phyloP scores from a whole-genome alignment of 2,797 vertebrate species.

The Sebastes aleutianus region DNA sequence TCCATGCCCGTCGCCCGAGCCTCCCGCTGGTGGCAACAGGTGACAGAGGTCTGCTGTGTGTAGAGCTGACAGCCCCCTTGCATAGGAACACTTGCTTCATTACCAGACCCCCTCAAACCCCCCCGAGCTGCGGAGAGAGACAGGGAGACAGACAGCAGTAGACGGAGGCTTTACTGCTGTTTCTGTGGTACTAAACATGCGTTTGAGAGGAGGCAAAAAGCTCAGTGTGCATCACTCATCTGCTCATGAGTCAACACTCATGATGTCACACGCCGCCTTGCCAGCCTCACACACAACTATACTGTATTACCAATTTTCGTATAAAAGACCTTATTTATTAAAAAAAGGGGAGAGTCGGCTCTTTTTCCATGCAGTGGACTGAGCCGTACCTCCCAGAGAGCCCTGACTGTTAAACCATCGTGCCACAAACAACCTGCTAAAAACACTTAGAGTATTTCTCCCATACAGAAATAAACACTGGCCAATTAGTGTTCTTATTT shows the following conservation, averaged over 20 bases:
- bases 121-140: conserved; percentile 2
- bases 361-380: conserved; percentile 77
- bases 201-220: conserved; percentile 65
- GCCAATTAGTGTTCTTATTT: conserved; percentile 81
- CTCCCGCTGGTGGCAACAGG: conserved; percentile 75
- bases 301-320: conserved; percentile 73
- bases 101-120: conserved; percentile 24
- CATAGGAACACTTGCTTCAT: conserved; percentile 77
- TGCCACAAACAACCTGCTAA: conserved; percentile 80
- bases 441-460: conserved; percentile 77
- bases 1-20: conserved; percentile 45
- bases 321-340: conserved; percentile 85
- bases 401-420: conserved; percentile 61
- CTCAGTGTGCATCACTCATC: conserved; percentile 83
- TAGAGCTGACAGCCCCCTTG: conserved; percentile 66
- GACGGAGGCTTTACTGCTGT: conserved; percentile 66
- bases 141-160: conserved; percentile 45
- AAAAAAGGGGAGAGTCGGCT: conserved; percentile 65
- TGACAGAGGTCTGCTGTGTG: conserved; percentile 82
- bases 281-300: conserved; percentile 76
- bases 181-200: conserved; percentile 61
- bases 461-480: conserved; percentile 79
- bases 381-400: conserved; percentile 81
- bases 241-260: conserved; percentile 81
- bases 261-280: conserved; percentile 80